A percentile compares a stretch with the other conserved stretches of the same genome.
These are phyloP conservation scores for Lithobates pipiens DNA, from an alignment of 2,797 vertebrate species.

Conservation along the genomic window DNA sequence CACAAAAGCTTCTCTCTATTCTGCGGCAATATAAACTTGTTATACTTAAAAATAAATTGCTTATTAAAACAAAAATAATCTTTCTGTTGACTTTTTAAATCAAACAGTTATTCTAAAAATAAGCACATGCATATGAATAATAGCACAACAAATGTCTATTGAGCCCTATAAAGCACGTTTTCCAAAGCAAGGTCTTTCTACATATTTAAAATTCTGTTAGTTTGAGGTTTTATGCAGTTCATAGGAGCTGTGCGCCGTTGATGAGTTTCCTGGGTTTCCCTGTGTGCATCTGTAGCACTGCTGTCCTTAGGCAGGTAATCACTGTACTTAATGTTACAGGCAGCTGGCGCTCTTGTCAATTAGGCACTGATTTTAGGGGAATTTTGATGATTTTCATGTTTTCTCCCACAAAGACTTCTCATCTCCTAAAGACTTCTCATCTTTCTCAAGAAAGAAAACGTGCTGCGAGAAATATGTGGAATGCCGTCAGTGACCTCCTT, in stretches of 20 bases:
- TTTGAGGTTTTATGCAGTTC: constrained; percentile 24
- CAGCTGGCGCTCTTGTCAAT: constrained; percentile 32
- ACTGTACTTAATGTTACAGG: constrained; percentile 41
- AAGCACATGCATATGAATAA: not conserved
- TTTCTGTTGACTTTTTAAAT: not conserved
- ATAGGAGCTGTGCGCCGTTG: constrained; percentile 24
- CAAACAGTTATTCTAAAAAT: not conserved
- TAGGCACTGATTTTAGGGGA: constrained; percentile 7
- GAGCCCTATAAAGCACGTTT: constrained; percentile 4
- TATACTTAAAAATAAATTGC: not conserved
- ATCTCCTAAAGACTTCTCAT: no score
- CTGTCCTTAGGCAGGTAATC: constrained; percentile 43
- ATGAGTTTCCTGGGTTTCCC: constrained; percentile 23
- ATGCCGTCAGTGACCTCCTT: not conserved
- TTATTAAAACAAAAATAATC: not conserved
- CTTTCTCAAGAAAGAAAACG: not conserved
- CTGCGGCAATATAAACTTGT: not conserved
- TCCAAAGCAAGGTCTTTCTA: not conserved
- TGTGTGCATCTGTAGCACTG: constrained; percentile 24
- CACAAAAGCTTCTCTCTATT: not conserved
- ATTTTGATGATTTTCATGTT: not conserved
- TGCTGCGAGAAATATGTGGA: not conserved
- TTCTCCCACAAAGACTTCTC: not conserved
- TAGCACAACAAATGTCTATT: not conserved
- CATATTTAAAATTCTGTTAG: constrained; percentile 17